A percentile compares a stretch with the other conserved stretches of the same genome.
Conservation (phyloP, 2,797 vertebrate species). For the Sebastes hubbsi region DNA sequence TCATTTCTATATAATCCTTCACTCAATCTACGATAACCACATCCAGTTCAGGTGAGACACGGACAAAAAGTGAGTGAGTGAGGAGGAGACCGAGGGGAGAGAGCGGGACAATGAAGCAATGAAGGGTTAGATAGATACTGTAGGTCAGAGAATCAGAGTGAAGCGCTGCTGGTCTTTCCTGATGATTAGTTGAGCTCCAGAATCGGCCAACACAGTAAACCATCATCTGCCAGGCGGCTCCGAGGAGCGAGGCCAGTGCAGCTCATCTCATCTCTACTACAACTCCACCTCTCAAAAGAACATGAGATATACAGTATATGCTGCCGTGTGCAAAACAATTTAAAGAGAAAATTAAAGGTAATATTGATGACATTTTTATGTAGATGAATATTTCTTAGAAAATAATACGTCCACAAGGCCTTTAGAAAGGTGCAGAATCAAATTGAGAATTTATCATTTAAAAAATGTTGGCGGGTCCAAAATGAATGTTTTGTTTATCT, state of each 20-base stretch:
- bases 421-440: no score
- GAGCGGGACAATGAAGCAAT: neutral
- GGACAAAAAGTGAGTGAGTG: neutral
- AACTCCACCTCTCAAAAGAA: neutral
- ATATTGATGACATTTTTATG: no score
- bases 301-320: neutral
- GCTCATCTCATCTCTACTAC: conserved; percentile 6
- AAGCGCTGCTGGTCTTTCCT: neutral
- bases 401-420: no score
- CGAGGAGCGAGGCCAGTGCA: neutral
- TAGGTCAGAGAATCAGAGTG: neutral
- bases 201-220: conserved; percentile 27
- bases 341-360: neutral
- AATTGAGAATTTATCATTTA: no score
- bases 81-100: neutral
- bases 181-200: conserved; percentile 33
- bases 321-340: neutral
- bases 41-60: conserved; percentile 10
- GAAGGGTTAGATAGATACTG: neutral
- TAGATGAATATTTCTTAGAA: no score
- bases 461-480: no score
- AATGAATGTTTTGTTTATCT: no score
- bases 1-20: neutral
- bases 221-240: conserved; percentile 27
- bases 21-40: neutral